Evolutionary conservation across 2,113 vertebrate species (phyloP), one percentile per base, ranked within the genome.

Genomic region (Bagarius yarrelli): DNA sequence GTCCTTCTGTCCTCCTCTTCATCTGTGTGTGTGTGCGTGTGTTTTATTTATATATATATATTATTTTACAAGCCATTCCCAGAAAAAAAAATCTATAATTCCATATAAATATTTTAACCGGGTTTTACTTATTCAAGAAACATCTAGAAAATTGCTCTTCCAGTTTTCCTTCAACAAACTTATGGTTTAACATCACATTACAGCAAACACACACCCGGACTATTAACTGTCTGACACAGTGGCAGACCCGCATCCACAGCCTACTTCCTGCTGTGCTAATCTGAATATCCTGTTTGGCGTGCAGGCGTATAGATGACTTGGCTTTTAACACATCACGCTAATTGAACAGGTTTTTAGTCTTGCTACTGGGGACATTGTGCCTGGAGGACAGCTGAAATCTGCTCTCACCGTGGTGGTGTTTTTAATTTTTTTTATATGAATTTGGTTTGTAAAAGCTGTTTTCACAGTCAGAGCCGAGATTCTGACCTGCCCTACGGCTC

Each of bases 391-490:
- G 69, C 56, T 30, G 59, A 30, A 64, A 57, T 36, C 15, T n/a
- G 67, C 32, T 40, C 73, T 60, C 40, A 63, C 16, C n/a, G 11
- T 13, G 69, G 52, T 25, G 13, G 36, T 66, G 1, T 47, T 47
- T 47, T 47, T 47, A 47, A 47, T 9, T 47, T 47, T 47, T 47
- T 84, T 76, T 52, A 52, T 88, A 83, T 89, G 87, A 87, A 86
- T 89, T 83, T 83, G 63, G 77, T 86, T 91, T 85, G 56, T 72
- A 82, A 89, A 90, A 87, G 86, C 87, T 88, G 85, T 76, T 79
- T 60, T 80, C 21, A 74, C 83, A 81, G 55, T 15, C 57, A 77
- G 85, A 84, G 76, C 85, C 79, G 83, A 83, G 80, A 83, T 82
- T 85, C 81, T 89, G 87, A 89, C 15, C 87, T 84, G 78, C 76